Evolutionary conservation across 2,797 vertebrate species (phyloP).

Genomic region (Danio choprae): DNA sequence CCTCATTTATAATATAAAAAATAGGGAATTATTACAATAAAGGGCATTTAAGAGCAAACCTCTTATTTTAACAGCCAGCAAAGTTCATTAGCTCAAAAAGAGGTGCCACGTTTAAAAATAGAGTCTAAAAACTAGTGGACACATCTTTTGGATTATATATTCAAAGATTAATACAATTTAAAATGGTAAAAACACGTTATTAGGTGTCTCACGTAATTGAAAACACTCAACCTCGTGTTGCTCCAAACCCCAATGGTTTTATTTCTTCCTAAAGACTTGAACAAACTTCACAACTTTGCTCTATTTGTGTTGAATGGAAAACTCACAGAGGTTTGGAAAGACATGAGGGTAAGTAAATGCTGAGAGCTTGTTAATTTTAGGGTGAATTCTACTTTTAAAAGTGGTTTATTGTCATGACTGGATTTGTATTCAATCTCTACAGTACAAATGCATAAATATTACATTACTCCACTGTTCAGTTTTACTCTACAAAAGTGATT

Average conservation of each 20-base stretch:
- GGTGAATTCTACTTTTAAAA: neutral
- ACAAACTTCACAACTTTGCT: neutral
- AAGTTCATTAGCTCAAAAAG: neutral
- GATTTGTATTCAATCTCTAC: neutral
- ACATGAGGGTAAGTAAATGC: neutral
- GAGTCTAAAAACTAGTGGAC: neutral
- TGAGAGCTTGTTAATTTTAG: neutral
- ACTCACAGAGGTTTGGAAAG: conserved; percentile 4
- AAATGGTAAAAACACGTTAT: neutral
- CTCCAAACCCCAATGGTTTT: neutral
- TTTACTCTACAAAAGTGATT: neutral
- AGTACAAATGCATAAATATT: neutral
- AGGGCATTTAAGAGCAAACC: neutral
- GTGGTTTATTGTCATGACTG: neutral
- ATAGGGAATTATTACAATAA: conserved; percentile 12
- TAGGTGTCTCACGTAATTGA: neutral
- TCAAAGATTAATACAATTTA: neutral
- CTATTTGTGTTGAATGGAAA: neutral
- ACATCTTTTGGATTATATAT: neutral
- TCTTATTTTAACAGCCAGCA: neutral
- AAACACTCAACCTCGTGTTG: neutral
- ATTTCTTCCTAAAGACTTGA: neutral
- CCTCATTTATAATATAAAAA: conserved; percentile 5
- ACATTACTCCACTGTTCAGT: neutral
- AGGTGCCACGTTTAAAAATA: neutral